Evolutionary conservation across 1,140 invertebrate genomes (phyloP), one percentile per base, ranked within the genome.

Genomic region (Saxidomus purpurata): DNA sequence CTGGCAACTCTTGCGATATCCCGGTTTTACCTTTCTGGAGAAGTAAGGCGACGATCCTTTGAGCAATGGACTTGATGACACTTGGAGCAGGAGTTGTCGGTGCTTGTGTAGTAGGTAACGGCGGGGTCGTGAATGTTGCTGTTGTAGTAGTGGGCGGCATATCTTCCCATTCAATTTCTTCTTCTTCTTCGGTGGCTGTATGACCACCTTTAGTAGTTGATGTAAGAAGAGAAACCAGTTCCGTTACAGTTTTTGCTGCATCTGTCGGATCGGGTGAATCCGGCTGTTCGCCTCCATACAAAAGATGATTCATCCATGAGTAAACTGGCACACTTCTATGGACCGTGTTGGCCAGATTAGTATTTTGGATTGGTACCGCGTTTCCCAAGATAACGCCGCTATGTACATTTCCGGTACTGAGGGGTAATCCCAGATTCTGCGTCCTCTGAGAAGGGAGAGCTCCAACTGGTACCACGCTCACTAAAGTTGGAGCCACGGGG

Each of bases 251-350:
- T 38, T 34, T 61, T 22, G 36, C 19, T 9, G 31, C 25, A 17
- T 28, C 52, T n/a, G 79, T 81, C 3, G 79, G 79, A 38, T 81
- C 79, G 3, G 79, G 79, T 1, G 49, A 17, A 40, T 81, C 79
- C 15, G 79, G 49, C 61, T 36, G 34, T 17, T 81, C 79, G 4
- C 79, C 55, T 4, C 31, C 31, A 0, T 61, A 15, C 25, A 81
- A 3, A 11, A 61, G 6, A 9, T 31, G 49, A 19, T 38, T 49
- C 6, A 76, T 6, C 36, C 43, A 40, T n/a, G 71, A 17, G 31
- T 69, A 34, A 19, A 13, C 11, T 34, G 43, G 43, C 4, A 8
- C 15, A 15, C 15, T 15, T 43, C 43, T 43, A 43, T 43, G 43
- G 43, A 15, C 25, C 3, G 9, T 31, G 28, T 67, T 67, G 15